Conservation (phyloP, 2,888 invertebrate genomes). For the Antitype chi region DNA sequence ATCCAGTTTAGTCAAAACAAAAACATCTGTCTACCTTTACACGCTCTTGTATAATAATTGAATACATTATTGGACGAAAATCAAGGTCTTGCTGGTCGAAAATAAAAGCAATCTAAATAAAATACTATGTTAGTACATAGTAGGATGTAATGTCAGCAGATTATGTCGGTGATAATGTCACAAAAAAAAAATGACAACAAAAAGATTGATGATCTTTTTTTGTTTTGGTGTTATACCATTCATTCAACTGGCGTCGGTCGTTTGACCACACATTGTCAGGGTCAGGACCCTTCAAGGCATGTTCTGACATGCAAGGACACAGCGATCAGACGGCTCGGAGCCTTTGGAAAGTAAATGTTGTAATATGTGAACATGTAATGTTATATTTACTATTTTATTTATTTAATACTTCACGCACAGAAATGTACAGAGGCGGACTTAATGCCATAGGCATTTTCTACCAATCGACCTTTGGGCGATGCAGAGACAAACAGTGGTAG, state of each 20-base stretch:
- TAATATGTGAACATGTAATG: too few relatives aligned
- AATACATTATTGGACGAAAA: neutral
- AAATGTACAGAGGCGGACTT: too few relatives aligned
- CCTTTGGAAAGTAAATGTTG: too few relatives aligned
- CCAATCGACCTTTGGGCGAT: too few relatives aligned
- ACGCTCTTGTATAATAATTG: neutral
- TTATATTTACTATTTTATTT: too few relatives aligned
- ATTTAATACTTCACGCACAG: too few relatives aligned
- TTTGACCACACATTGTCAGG: neutral
- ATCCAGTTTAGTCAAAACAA: neutral
- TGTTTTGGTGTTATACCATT: neutral
- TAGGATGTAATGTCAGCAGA: neutral
- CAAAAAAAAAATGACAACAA: neutral
- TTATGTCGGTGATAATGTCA: constrained; percentile 4
- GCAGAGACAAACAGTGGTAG: too few relatives aligned
- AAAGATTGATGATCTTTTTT: constrained; percentile 1
- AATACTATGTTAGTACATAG: neutral
- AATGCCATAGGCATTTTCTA: too few relatives aligned
- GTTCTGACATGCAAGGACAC: neutral
- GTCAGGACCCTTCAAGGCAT: neutral
- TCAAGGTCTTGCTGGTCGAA: neutral
- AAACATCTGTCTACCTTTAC: neutral
- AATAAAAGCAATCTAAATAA: constrained; percentile 4
- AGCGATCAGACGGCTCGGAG: neutral
- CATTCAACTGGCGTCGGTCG: neutral